Evolutionary conservation across 2,797 vertebrate species (phyloP), one percentile per base, ranked within the genome.

Genomic region (Rhinophrynus dorsalis): DNA sequence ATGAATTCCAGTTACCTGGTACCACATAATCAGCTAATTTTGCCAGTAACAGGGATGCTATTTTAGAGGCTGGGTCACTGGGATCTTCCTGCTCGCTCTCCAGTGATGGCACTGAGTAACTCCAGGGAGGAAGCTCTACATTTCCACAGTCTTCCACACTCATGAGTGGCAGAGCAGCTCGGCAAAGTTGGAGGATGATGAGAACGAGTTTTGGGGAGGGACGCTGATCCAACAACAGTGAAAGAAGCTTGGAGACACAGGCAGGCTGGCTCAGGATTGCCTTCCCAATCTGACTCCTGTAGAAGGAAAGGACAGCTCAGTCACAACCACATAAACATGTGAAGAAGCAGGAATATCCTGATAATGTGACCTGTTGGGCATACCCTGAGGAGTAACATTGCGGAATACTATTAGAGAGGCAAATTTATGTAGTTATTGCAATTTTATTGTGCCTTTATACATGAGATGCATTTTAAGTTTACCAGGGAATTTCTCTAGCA

Each of bases 161-260:
- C 97, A 99, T 99, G 54, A 99, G 94, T 2, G 97, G 97, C 72
- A 99, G 88, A 0, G 96, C 97, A 1, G 96, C 96, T 27, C 97
- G 93, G 76, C 96, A 98, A 24, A 99, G 63, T 82, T 99, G 97
- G 35, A 99, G 93, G 74, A 98, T 98, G 77, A 99, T 99, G 27
- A 99, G 93, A n/a, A 99, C 97, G 77, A 99, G 80, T 82, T 99
- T 99, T 55, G 97, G 97, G 33, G 97, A 99, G 0, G 97, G 97
- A 58, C 97, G 93, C 68, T 99, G 97, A 82, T 99, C 97, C 76
- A 99, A 87, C 15, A 99, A 92, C 73, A 99, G 88, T 0, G 97
- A 99, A 44, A 99, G 91, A 3, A 99, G 95, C 76, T 99, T 99
- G 63, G 97, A 99, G 47, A 99, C 96, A 24, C 97, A 99, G 35